phyloP scores from a whole-genome alignment of 2,888 invertebrate genomes.

The Onchidella celtica region DNA sequence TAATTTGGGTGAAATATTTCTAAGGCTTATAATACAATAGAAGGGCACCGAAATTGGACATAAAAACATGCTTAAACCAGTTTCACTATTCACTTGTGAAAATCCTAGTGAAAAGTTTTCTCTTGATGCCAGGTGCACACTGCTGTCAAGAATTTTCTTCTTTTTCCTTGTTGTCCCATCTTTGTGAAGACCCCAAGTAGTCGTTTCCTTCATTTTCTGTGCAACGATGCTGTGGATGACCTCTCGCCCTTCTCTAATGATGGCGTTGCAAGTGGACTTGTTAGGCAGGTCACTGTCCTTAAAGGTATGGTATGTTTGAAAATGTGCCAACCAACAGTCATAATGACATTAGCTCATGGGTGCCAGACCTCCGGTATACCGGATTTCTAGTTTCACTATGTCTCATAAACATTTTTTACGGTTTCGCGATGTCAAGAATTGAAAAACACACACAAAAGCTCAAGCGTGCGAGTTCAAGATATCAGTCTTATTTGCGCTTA shows the following conservation, averaged over 20 bases:
- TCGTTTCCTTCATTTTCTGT: not conserved
- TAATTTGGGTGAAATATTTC: too few species aligned
- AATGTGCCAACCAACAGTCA: slow-evolving; percentile 9
- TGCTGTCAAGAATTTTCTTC: slow-evolving; percentile 23
- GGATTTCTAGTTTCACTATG: too few species aligned
- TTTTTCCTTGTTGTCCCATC: slow-evolving; percentile 31
- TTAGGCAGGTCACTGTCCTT: not conserved
- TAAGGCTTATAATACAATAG: too few species aligned
- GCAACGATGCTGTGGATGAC: not conserved
- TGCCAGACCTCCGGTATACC: too few species aligned
- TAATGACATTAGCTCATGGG: not conserved
- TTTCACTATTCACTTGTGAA: slow-evolving; percentile 4
- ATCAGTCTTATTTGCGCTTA: too few species aligned
- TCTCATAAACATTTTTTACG: too few species aligned
- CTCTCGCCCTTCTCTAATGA: slow-evolving; percentile 12
- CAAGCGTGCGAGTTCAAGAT: too few species aligned
- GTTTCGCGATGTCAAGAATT: too few species aligned
- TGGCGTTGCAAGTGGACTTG: not conserved
- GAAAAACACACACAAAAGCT: too few species aligned
- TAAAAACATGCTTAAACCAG: too few species aligned
- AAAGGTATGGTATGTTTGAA: not conserved
- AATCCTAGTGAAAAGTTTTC: slow-evolving; percentile 9
- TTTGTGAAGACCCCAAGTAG: slow-evolving; percentile 14
- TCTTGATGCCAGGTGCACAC: not conserved
- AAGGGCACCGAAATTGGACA: too few species aligned